These are phyloP conservation scores for Bolinopsis microptera DNA, from an alignment of 37 sponge, comb jelly and placozoan genomes.

Conservation along the genomic window DNA sequence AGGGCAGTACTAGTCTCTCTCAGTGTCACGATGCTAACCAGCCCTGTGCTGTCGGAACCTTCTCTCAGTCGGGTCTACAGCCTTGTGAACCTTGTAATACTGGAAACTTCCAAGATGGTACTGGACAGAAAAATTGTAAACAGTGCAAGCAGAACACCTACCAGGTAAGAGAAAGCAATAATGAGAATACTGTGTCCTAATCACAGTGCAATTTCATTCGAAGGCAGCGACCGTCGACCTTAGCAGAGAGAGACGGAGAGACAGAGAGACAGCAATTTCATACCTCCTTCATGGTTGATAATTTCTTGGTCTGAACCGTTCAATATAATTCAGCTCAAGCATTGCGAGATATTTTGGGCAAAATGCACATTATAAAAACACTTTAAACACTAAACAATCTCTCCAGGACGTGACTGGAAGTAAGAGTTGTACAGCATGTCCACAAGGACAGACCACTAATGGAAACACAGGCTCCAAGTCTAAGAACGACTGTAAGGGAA, in stretches of 20 bases:
- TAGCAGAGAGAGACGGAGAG: too few relatives aligned
- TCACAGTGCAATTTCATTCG: too few relatives aligned
- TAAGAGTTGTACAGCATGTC: constrained; percentile 28
- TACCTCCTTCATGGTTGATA: too few relatives aligned
- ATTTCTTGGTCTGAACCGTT: too few relatives aligned
- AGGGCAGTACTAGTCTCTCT: neutral
- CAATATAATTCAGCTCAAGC: too few relatives aligned
- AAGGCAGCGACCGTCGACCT: too few relatives aligned
- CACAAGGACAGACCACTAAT: constrained; percentile 45
- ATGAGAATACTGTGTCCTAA: too few relatives aligned
- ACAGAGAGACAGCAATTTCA: too few relatives aligned
- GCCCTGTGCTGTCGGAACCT: constrained; percentile 32
- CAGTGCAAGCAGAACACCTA: constrained; percentile 53
- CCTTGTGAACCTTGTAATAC: constrained; percentile 28
- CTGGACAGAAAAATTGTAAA: constrained; percentile 47
- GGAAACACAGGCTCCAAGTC: constrained; percentile 10
- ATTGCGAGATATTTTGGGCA: too few relatives aligned
- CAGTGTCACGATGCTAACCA: constrained; percentile 41
- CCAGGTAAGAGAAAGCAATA: constrained; percentile 43
- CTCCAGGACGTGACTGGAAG: neutral
- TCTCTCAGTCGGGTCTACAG: constrained; percentile 39
- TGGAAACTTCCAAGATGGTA: constrained; percentile 45
- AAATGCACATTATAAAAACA: too few relatives aligned
- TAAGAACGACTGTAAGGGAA: constrained; percentile 59
- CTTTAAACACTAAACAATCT: too few relatives aligned